phyloP scores from a whole-genome alignment of 2,797 vertebrate species.

The Loriculus beryllinus region DNA sequence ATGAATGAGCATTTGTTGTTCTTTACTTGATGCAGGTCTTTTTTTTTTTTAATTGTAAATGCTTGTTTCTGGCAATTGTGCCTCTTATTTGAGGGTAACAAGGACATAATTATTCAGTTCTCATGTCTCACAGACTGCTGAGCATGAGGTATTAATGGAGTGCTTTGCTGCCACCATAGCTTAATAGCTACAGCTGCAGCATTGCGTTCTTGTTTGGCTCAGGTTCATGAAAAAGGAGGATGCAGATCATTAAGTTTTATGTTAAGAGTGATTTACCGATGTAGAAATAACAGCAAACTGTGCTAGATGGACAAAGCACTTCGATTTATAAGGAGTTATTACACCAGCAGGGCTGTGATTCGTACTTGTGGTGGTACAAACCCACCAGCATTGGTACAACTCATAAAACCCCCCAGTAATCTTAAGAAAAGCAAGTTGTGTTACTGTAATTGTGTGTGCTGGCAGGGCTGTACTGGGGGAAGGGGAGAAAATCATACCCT shows the following conservation, averaged over 20 bases:
- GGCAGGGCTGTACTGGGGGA: neutral
- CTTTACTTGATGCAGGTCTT: neutral
- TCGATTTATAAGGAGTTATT: neutral
- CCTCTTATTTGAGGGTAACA: constrained; percentile 7
- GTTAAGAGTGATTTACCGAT: constrained; percentile 42
- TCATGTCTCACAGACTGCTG: constrained; percentile 51
- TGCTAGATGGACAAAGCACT: neutral
- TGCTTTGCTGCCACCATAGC: constrained; percentile 3
- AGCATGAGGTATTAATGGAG: constrained; percentile 47
- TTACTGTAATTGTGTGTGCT: neutral
- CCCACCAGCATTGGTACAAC: neutral
- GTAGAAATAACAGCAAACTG: neutral
- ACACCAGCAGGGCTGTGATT: neutral
- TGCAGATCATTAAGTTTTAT: constrained; percentile 27
- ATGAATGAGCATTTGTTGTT: constrained; percentile 34
- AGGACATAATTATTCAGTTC: constrained; percentile 46
- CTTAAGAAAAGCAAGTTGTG: neutral
- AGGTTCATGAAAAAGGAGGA: constrained; percentile 16
- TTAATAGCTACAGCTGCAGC: constrained; percentile 44
- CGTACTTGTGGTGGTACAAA: neutral
- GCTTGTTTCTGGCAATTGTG: constrained; percentile 33
- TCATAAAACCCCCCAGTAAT: neutral
- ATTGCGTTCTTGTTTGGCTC: constrained; percentile 11
- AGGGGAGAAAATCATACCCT: neutral
- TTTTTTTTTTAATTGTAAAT: neutral